These are phyloP conservation scores for cattle (Bos taurus) DNA, from an alignment of 2,113 vertebrate species.

Conservation along the genomic window ARS-UCD2.0 NC_037338.1:11809001-11809500, in stretches of 20 bases:
- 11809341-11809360: not conserved
- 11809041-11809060: not conserved
- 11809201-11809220: not conserved
- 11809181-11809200: not conserved
- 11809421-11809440: not conserved
- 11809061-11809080: rapidly evolving
- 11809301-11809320: not conserved
- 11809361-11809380: not conserved
- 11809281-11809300: not conserved
- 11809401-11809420: not conserved
- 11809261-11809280: not conserved
- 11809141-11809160: not conserved
- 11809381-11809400: not conserved
- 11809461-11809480: not conserved
- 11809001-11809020: not conserved
- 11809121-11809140: not conserved
- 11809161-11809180: not conserved
- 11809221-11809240: not conserved
- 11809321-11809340: not conserved
- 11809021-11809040: not conserved
- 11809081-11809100: not conserved
- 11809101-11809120: not conserved
- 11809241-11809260: not conserved
- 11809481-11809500: not conserved
- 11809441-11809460: not conserved